phyloP scores from a whole-genome alignment of 2,797 vertebrate species.

The Hypotaenidia philippensis region DNA sequence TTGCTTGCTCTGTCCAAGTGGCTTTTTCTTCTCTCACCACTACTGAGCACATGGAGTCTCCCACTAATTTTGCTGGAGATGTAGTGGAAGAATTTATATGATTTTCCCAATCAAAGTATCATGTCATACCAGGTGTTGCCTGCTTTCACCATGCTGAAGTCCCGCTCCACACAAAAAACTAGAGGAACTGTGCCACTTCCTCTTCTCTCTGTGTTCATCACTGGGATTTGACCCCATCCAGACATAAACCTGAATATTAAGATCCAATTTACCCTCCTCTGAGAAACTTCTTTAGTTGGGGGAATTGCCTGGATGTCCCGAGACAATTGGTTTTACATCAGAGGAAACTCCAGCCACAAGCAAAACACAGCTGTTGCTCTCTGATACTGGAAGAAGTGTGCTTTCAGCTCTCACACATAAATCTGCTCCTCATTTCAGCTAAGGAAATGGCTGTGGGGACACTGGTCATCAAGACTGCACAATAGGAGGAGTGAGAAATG shows the following conservation, averaged over 20 bases:
- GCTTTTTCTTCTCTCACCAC: neutral
- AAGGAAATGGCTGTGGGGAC: slow-evolving; percentile 43
- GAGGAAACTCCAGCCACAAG: slow-evolving; percentile 16
- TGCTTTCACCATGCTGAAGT: neutral
- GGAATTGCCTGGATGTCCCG: neutral
- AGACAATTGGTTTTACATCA: neutral
- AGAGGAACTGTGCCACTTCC: neutral
- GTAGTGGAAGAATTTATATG: neutral
- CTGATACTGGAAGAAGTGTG: neutral
- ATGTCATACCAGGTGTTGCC: neutral
- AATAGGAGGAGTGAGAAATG: slow-evolving; percentile 25
- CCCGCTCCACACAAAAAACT: neutral
- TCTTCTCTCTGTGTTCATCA: neutral
- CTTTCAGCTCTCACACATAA: neutral
- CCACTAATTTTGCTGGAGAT: neutral
- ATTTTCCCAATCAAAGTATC: neutral
- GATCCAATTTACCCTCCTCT: neutral
- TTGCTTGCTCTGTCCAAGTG: neutral
- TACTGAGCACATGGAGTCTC: neutral
- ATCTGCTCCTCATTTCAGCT: slow-evolving; percentile 41
- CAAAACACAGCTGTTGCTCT: slow-evolving; percentile 14
- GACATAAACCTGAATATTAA: neutral
- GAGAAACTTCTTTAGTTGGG: neutral
- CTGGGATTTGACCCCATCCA: neutral
- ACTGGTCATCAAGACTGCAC: slow-evolving; percentile 33